Evolutionary conservation across 2,888 invertebrate species (phyloP).

Genomic region (Drosophila diplacantha): DNA sequence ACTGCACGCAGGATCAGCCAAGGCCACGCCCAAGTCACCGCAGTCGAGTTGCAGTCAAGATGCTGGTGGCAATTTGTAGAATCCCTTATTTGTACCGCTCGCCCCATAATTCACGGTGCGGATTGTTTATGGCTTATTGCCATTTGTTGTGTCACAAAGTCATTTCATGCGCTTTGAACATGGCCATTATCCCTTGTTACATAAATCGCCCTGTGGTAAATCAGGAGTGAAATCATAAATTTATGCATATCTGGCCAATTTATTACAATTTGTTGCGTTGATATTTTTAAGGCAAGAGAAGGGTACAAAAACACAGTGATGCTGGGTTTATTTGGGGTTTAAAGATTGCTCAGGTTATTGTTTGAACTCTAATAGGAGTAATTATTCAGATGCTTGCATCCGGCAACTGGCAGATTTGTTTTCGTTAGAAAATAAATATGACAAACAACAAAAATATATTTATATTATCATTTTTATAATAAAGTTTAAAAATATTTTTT

Average conservation of each 20-base stretch:
- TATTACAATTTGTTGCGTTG: constrained; percentile 45
- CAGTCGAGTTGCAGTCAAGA: neutral
- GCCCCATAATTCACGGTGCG: constrained; percentile 23
- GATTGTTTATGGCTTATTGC: constrained; percentile 59
- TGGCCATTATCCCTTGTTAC: constrained; percentile 47
- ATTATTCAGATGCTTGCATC: neutral
- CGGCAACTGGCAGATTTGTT: neutral
- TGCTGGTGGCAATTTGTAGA: constrained; percentile 16
- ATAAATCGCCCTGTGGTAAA: constrained; percentile 51
- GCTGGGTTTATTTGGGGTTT: neutral
- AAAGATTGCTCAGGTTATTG: neutral
- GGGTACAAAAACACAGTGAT: neutral
- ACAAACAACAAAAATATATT: neutral
- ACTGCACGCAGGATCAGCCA: constrained; percentile 12
- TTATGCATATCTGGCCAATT: constrained; percentile 39
- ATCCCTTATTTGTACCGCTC: constrained; percentile 13
- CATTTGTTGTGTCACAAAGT: constrained; percentile 67
- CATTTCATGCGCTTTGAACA: constrained; percentile 54
- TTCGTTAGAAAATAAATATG: neutral
- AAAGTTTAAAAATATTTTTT: neutral
- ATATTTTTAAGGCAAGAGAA: neutral
- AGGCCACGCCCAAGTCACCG: constrained; percentile 14
- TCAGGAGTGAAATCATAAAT: constrained; percentile 50
- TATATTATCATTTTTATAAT: neutral
- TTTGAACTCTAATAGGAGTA: neutral